Base-by-base conservation (phyloP, 2,888 invertebrate species). In the Entomobrya multifasciata region DNA sequence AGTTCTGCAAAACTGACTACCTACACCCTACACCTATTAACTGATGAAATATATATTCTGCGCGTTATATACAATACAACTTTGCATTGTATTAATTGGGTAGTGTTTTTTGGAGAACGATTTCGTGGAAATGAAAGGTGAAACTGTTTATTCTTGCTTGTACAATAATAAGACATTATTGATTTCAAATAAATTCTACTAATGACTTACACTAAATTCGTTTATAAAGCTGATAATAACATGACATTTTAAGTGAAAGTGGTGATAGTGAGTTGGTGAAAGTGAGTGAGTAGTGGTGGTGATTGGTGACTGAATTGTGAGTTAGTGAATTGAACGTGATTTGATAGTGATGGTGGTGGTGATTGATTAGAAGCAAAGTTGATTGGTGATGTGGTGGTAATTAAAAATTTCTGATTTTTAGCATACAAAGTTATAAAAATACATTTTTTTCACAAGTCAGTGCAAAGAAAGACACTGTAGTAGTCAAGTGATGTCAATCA, bases 281-380 rank as follows among this genome's bases (percentile, higher is more conserved):
- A 77, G 77, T 77, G 77, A 77, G 41, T 74, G 74, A 47, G 70
- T 70, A 47, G 44, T 74, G 77, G 65, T 49, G 83, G 62, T 65
- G 49, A 30, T 81, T 78, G 55, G 83, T 83, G 74, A 57, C 22
- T 47, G 67, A 67, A 30, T 70, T 65, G 80, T 81, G 80, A 81
- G 70, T 52, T 52, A 74, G 74, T 74, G 52, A 52, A 20, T 74
- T 49, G 74, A 74, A 74, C 74, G 77, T 77, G 77, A 57, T 57
- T 80, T 65, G 52, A 65, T 83, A 52, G 82, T 82, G 44, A 57
- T 81, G 30, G 41, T 76, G 49, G 62, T 83, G 62, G 76, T 65
- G 65, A 22, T 15, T 20, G n/a, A 57, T 57, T 77, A 57, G 44
- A 77, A 77, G 77, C 77, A 57, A 77, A 77, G 8, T 74, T 52